Conservation (phyloP, 2,113 vertebrate genomes). For the Calonectris borealis region DNA sequence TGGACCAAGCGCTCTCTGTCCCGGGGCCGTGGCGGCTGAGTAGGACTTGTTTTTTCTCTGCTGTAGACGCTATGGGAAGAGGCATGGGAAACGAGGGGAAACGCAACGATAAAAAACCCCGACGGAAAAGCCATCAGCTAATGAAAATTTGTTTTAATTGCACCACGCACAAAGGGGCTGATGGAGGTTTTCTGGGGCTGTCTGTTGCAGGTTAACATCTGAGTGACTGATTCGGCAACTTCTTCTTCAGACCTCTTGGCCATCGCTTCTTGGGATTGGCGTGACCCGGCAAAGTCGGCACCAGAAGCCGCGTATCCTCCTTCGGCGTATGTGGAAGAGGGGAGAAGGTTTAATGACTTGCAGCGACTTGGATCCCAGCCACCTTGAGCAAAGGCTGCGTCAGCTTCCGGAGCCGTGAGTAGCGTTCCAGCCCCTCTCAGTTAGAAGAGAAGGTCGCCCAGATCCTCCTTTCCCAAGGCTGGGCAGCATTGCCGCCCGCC, state of each 20-base stretch:
- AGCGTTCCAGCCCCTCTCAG: not conserved
- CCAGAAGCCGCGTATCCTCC: accelerated
- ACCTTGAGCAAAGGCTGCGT: accelerated
- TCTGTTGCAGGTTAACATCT: not conserved
- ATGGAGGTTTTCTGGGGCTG: accelerated
- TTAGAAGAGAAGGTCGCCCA: no score
- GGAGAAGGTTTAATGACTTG: not conserved
- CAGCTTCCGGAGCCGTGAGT: not conserved
- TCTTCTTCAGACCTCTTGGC: not conserved
- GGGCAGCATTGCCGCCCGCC: accelerated
- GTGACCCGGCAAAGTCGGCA: not conserved
- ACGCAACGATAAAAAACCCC: accelerated
- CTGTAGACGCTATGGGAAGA: not conserved
- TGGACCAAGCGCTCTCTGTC: accelerated
- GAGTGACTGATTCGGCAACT: not conserved
- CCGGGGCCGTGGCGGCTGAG: not conserved
- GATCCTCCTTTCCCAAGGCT: accelerated
- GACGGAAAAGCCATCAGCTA: not conserved
- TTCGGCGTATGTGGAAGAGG: accelerated
- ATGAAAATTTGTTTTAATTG: not conserved
- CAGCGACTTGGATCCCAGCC: not conserved
- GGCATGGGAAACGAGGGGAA: not conserved
- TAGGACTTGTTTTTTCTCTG: not conserved
- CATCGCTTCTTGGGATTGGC: not conserved
- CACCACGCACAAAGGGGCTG: not conserved